Percentiles rank a stretch among this genome's conserved stretches.
Conservation (phyloP, 2,888 invertebrate genomes). For the Cantharis rufa region DNA sequence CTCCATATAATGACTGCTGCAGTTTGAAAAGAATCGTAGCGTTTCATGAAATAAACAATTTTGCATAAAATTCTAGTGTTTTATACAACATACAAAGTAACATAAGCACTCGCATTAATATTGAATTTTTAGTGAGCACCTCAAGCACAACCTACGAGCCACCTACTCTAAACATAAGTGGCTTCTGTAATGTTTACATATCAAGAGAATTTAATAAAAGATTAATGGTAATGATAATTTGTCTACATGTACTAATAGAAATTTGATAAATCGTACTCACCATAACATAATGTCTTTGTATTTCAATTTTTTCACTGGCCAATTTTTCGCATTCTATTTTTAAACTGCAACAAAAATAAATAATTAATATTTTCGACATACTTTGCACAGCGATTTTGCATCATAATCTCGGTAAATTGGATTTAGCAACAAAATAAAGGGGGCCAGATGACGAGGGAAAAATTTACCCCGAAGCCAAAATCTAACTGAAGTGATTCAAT, state of each 20-base stretch:
- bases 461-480: neutral
- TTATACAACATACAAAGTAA: neutral
- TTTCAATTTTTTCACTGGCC: conserved; percentile 96
- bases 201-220: neutral
- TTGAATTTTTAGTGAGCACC: conserved; percentile 2
- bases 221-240: neutral
- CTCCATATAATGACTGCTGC: conserved; percentile 4
- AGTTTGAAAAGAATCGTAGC: conserved; percentile 3
- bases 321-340: conserved; percentile 98
- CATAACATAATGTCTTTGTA: conserved; percentile 99
- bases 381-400: neutral
- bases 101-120: conserved; percentile 1
- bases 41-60: neutral
- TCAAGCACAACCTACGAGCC: neutral
- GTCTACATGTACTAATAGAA: neutral
- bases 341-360: conserved; percentile 69
- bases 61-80: neutral
- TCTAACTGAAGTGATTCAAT: neutral
- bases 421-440: neutral
- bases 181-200: neutral
- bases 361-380: conserved; percentile 8
- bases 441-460: neutral
- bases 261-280: conserved; percentile 68
- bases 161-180: neutral
- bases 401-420: neutral